Evolutionary conservation across 2,113 vertebrate genomes (phyloP).

Genomic region (Chrysochloris asiatica): DNA sequence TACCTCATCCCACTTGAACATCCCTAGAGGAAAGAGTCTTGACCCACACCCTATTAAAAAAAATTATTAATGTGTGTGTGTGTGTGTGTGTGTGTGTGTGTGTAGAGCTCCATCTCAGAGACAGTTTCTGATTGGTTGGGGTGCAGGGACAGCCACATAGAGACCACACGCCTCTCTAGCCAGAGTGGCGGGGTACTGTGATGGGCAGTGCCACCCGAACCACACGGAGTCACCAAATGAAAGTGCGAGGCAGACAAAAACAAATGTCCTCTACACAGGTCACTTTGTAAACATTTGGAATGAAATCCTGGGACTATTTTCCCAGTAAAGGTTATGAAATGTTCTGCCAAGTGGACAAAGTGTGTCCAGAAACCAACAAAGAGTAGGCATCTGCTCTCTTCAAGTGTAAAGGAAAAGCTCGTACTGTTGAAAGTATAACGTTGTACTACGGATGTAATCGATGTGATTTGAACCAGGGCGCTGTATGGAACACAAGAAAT

Average conservation of each 20-base stretch:
- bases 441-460: too few relatives aligned
- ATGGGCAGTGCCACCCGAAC: background rate
- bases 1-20: background rate
- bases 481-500: too few relatives aligned
- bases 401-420: too few relatives aligned
- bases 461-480: too few relatives aligned
- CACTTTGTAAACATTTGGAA: background rate
- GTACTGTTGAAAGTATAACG: too few relatives aligned
- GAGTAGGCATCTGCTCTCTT: background rate
- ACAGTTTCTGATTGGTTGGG: background rate
- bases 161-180: background rate
- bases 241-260: background rate
- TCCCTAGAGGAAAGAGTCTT: background rate
- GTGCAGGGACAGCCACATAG: background rate
- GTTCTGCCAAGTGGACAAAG: too few relatives aligned
- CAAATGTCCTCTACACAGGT: background rate
- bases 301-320: background rate
- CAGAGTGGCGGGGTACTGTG: background rate
- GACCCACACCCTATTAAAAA: background rate
- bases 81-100: background rate
- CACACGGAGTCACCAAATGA: background rate
- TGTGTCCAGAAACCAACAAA: too few relatives aligned
- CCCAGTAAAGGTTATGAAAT: background rate
- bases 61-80: background rate
- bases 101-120: background rate